phyloP scores from a whole-genome alignment of 2,113 vertebrate genomes.

The Platanista minor region DNA sequence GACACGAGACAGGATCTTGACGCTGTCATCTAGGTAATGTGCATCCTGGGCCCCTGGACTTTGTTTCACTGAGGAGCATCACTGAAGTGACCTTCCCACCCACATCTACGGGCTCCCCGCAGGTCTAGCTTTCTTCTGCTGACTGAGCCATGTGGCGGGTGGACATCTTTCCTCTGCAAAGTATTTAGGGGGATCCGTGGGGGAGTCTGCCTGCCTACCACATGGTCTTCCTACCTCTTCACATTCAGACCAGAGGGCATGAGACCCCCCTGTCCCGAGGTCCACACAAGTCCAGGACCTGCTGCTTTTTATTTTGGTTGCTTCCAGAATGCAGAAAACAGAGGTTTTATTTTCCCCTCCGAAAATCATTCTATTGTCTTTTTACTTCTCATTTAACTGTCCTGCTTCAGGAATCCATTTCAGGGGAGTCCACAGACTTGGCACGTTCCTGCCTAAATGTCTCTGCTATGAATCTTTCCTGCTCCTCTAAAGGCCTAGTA shows the following conservation, averaged over 20 bases:
- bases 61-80: fast-evolving
- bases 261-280: fast-evolving
- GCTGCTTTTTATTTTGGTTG: background rate
- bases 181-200: fast-evolving
- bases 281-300: too few relatives aligned
- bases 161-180: too few relatives aligned
- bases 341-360: too few relatives aligned
- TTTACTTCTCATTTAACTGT: too few relatives aligned
- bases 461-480: background rate
- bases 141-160: fast-evolving
- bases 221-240: too few relatives aligned
- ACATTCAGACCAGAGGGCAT: fast-evolving
- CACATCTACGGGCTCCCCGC: fast-evolving
- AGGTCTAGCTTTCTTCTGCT: background rate
- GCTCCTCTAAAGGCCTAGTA: background rate
- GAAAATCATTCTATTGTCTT: background rate
- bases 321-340: background rate
- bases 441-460: background rate
- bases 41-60: too few relatives aligned
- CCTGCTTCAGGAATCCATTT: fast-evolving
- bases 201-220: background rate
- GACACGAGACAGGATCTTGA: background rate
- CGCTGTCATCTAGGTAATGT: too few relatives aligned
- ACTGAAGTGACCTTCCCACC: background rate
- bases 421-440: background rate